Percentiles rank a stretch among this genome's conserved stretches.
phyloP scores from a whole-genome alignment of 1,140 invertebrate species.

The Atta cephalotes region DNA sequence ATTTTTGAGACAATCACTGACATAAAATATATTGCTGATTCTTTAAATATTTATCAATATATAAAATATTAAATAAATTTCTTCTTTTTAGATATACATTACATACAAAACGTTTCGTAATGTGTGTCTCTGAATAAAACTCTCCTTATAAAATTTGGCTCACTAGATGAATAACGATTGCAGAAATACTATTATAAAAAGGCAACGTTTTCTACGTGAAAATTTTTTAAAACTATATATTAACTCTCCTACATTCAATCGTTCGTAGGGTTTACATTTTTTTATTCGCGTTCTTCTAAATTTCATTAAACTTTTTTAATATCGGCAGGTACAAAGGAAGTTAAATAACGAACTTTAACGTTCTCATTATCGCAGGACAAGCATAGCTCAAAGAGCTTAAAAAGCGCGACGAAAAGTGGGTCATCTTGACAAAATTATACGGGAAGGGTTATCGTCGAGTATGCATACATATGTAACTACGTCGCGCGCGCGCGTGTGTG shows the following conservation, averaged over 20 bases:
- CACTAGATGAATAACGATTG: not conserved
- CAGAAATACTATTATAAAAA: not conserved
- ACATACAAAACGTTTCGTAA: not conserved
- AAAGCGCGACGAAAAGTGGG: slow-evolving; percentile 46
- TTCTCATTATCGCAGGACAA: slow-evolving; percentile 32
- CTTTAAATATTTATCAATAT: slow-evolving; percentile 2
- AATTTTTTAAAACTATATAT: not conserved
- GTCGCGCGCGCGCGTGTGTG: not conserved
- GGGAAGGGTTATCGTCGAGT: slow-evolving; percentile 14
- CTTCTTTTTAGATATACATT: not conserved
- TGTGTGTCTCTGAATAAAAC: not conserved
- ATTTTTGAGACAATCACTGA: not conserved
- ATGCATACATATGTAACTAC: not conserved
- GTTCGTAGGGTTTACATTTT: not conserved
- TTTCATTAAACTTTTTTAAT: slow-evolving; percentile 52
- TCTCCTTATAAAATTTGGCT: not conserved
- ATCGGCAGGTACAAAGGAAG: slow-evolving; percentile 7
- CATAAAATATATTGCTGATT: not conserved
- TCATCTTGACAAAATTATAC: slow-evolving; percentile 47
- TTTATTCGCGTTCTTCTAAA: slow-evolving; percentile 6
- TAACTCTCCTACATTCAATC: not conserved
- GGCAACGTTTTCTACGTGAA: not conserved
- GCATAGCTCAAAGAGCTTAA: slow-evolving; percentile 46
- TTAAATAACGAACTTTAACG: slow-evolving; percentile 54
- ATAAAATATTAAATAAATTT: not conserved